Conservation (phyloP, 2,113 vertebrate species). For the Cyanoramphus novaezelandiae region DNA sequence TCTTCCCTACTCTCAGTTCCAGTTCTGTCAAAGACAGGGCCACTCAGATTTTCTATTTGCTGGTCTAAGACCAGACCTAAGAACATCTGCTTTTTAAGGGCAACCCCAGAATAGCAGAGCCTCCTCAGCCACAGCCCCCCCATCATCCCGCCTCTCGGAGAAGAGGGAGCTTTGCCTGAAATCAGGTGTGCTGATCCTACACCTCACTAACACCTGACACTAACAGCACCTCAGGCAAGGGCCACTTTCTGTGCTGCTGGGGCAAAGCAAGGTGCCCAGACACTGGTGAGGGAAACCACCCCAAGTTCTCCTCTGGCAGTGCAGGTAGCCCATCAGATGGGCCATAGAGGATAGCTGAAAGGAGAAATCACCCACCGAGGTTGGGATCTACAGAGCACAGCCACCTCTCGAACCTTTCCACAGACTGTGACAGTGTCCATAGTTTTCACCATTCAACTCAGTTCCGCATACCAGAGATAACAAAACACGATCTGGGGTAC, state of each 20-base stretch:
- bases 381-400: background rate
- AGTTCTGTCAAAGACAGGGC: background rate
- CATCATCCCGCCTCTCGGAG: background rate
- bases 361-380: background rate
- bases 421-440: background rate
- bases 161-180: background rate
- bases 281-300: background rate
- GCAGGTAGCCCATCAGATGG: background rate
- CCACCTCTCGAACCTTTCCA: background rate
- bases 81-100: background rate
- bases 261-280: background rate
- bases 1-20: background rate
- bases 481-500: background rate
- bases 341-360: background rate
- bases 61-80: background rate
- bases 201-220: background rate
- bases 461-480: background rate
- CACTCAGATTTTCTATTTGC: background rate
- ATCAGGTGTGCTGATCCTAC: background rate
- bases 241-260: background rate
- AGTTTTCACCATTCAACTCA: background rate
- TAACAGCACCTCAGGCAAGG: fast-evolving
- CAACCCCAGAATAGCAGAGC: background rate
- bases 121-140: background rate
- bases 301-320: background rate